phyloP scores from a whole-genome alignment of 2,888 invertebrate genomes.

The Netelia inedita region DNA sequence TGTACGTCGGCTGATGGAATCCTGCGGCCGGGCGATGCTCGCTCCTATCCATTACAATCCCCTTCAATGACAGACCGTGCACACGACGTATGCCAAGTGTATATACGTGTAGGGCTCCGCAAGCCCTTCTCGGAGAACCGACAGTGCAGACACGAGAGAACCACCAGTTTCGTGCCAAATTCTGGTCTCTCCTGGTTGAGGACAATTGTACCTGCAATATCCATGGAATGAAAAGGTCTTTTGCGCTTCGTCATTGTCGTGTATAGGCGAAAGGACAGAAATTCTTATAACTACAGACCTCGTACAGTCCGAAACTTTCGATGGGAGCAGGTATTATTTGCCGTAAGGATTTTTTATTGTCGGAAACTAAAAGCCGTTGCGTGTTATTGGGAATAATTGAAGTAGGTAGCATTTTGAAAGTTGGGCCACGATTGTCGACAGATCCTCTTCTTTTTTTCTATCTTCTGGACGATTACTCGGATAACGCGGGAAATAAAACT shows the following conservation, averaged over 20 bases:
- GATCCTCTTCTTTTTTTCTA: not conserved
- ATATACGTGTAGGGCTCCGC: slow-evolving; percentile 6
- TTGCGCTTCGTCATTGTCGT: slow-evolving; percentile 4
- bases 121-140: slow-evolving; percentile 25
- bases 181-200: slow-evolving; percentile 9
- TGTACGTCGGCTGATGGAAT: slow-evolving; percentile 40
- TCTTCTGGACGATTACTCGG: not conserved
- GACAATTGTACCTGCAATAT: slow-evolving; percentile 36
- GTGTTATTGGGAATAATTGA: not conserved
- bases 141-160: slow-evolving; percentile 38
- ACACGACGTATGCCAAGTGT: slow-evolving; percentile 23
- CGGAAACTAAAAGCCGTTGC: no score
- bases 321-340: not conserved
- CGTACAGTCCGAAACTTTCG: not conserved
- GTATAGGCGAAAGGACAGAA: not conserved
- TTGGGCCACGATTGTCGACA: not conserved
- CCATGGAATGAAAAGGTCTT: slow-evolving; percentile 34
- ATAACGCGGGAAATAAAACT: slow-evolving; percentile 6
- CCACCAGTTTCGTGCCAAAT: slow-evolving; percentile 58
- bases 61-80: slow-evolving; percentile 59
- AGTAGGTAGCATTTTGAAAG: not conserved
- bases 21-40: slow-evolving; percentile 29
- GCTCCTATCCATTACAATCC: slow-evolving; percentile 55
- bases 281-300: not conserved
- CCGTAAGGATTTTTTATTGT: no score